Base-by-base conservation (phyloP, 2,113 vertebrate genomes). In the Kryptolebias marmoratus region DNA sequence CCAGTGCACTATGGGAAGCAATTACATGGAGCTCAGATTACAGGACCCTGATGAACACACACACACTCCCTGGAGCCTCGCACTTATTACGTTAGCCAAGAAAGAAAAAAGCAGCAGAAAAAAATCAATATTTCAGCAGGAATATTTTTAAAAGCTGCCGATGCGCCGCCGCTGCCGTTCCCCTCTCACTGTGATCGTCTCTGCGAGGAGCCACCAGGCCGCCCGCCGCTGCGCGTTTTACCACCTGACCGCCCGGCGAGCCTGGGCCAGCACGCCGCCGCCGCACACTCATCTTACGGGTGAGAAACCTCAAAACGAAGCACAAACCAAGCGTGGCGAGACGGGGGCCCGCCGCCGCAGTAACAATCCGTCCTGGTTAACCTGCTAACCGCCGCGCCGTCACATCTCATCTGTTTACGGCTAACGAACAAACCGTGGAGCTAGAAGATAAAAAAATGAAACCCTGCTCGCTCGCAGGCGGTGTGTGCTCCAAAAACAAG, bases 41-140 rank as follows among this genome's bases (percentile, higher is more conserved):
- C 88, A 82, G 78, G 77, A 65, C 79, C 79, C 83, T 80, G 70
- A 84, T 82, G 77, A 80, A 63, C 58, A 55, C 61, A 30, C 61
- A 15, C 75, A 67, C 50, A 53, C 58, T 55, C 64, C 53, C 63
- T 63, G 55, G 80, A 87, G 90, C 91, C 85, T 90, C 82, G 86
- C 91, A 90, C 89, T 93, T 91, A 93, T 93, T 93, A 90, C 73
- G 85, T 91, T 90, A 87, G 84, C 68, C 81, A 83, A 89, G 82
- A 87, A 72, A 82, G 82, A 88, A 83, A 74, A 36, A 79, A 84
- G 76, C 69, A 84, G 71, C 64, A 82, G 79, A 79, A 88, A 79
- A 72, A 87, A 86, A 91, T 91, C 91, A 89, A 91, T 89, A 92
- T 91, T 92, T 92, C 86, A 89, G 86, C 84, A 77, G 87, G 77